These are phyloP conservation scores for Harpalus rubripes DNA, from an alignment of 2,888 invertebrate species.

Conservation along the genomic window DNA sequence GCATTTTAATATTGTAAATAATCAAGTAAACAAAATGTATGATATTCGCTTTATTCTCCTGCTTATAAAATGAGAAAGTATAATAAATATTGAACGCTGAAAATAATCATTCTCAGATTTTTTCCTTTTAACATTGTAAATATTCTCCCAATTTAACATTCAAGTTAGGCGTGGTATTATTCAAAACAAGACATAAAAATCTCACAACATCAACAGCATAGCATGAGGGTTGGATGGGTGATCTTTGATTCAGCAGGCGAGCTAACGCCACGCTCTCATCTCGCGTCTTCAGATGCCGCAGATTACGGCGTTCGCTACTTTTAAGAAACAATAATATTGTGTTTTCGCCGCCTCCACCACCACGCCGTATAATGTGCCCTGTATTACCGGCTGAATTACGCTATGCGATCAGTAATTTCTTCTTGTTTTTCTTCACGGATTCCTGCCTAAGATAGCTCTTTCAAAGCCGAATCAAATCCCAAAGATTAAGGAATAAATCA, in stretches of 20 bases:
- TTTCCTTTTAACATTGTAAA: not conserved
- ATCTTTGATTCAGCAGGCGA: slow-evolving; percentile 5
- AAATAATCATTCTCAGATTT: not conserved
- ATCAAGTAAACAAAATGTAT: no score
- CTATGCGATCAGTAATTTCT: slow-evolving; percentile 69
- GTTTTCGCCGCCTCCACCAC: slow-evolving; percentile 71
- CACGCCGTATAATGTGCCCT: slow-evolving; percentile 75
- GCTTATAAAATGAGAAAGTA: no score
- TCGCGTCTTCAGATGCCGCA: slow-evolving; percentile 18
- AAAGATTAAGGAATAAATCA: slow-evolving; percentile 16
- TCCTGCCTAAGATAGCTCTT: slow-evolving; percentile 33
- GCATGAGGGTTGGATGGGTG: not conserved
- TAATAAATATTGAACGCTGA: no score
- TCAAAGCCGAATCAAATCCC: slow-evolving; percentile 15
- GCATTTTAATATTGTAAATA: no score
- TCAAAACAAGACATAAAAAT: slow-evolving; percentile 47
- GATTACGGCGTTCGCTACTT: slow-evolving; percentile 70
- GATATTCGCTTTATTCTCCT: no score
- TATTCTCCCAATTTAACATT: slow-evolving; percentile 31
- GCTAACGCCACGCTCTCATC: slow-evolving; percentile 70
- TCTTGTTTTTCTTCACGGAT: slow-evolving; percentile 62
- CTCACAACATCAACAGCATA: slow-evolving; percentile 26
- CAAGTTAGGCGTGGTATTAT: not conserved
- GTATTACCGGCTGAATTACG: slow-evolving; percentile 72
- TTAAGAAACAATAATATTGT: slow-evolving; percentile 78